A percentile compares a stretch with the other conserved stretches of the same genome.
Conservation (phyloP, 2,113 vertebrate genomes). For the Sphyrna mokarran region DNA sequence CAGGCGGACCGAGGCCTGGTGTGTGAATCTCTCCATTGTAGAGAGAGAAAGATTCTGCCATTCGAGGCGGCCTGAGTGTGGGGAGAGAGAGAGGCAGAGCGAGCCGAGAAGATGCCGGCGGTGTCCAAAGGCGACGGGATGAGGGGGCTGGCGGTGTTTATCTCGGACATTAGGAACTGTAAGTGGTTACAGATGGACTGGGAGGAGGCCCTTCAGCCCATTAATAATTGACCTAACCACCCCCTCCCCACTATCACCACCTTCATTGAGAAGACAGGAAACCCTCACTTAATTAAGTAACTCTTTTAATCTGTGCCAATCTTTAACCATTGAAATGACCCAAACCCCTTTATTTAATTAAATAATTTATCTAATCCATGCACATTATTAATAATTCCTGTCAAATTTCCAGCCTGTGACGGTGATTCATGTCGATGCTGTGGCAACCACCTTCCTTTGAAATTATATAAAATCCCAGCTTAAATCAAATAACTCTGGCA, state of each 20-base stretch:
- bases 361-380: no score
- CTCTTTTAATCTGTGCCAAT: no score
- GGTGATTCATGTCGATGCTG: no score
- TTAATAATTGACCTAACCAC: not conserved
- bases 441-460: no score
- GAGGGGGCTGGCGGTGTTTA: slow-evolving; percentile 35
- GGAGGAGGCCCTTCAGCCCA: not conserved
- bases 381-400: no score
- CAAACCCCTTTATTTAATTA: no score
- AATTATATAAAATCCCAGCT: no score
- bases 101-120: slow-evolving; percentile 18
- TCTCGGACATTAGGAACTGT: slow-evolving; percentile 37
- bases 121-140: slow-evolving; percentile 25
- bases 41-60: no score
- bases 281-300: no score
- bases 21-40: not conserved
- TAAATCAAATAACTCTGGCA: no score
- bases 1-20: slow-evolving; percentile 21
- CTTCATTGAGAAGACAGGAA: not conserved
- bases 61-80: not conserved
- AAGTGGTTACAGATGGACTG: not conserved
- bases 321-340: no score
- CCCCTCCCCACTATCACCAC: not conserved
- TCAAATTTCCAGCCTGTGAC: no score
- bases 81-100: not conserved